These are phyloP conservation scores for Drosophila mettleri DNA, from an alignment of 2,888 invertebrate species.

Conservation along the genomic window DNA sequence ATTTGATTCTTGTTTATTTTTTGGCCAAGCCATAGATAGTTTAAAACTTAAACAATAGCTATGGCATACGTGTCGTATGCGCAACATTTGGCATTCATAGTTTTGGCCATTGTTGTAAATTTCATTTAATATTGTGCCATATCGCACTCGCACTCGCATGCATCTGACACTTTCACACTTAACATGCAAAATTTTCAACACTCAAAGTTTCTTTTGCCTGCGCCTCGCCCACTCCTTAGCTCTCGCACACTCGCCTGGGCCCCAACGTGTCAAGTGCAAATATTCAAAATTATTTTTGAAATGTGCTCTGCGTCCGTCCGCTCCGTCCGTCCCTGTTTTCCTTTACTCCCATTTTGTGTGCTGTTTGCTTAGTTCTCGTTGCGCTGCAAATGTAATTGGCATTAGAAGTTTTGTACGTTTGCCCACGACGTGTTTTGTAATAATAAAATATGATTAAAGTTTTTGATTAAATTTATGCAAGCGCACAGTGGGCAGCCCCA, in stretches of 20 bases:
- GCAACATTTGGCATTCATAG: conserved; percentile 65
- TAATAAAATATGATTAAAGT: conserved; percentile 81
- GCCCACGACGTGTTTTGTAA: conserved; percentile 78
- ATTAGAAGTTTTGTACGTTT: conserved; percentile 71
- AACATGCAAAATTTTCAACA: conserved; percentile 67
- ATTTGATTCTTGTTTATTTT: conserved; percentile 36
- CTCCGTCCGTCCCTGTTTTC: conserved; percentile 6
- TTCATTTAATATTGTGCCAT: conserved; percentile 71
- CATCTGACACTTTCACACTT: conserved; percentile 78
- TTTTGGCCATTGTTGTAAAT: conserved; percentile 61
- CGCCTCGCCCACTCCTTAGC: too few species aligned
- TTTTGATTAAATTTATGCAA: conserved; percentile 80
- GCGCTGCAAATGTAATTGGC: conserved; percentile 77
- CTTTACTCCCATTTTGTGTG: conserved; percentile 24
- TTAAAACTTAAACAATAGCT: conserved; percentile 41
- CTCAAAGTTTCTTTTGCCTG: conserved; percentile 40
- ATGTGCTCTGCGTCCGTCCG: conserved; percentile 59
- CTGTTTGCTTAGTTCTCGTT: conserved; percentile 72
- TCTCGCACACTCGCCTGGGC: conserved; percentile 23
- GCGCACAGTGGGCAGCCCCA: conserved; percentile 53
- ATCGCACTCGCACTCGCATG: conserved; percentile 56
- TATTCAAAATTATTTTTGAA: conserved; percentile 80
- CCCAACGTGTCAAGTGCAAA: conserved; percentile 78
- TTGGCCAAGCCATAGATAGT: conserved; percentile 46
- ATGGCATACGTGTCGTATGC: conserved; percentile 58